Evolutionary conservation across 2,888 invertebrate species (phyloP).

Genomic region (Odontocolon sp.): DNA sequence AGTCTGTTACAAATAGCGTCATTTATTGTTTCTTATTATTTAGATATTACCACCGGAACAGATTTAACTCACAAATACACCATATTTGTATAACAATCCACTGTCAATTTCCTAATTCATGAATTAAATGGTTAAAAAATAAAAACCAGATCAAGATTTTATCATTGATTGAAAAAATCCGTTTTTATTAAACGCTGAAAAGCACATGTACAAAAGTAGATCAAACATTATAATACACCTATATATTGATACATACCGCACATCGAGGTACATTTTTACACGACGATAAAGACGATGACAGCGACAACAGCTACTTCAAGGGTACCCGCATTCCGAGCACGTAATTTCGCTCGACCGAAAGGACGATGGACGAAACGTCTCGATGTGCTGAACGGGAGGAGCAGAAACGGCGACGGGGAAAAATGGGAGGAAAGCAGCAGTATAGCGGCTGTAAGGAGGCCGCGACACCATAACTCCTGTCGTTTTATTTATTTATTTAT

Average conservation of each 20-base stretch:
- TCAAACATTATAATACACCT: background rate
- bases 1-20: too few species aligned
- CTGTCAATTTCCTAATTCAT: too few species aligned
- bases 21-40: too few species aligned
- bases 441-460: slow-evolving; percentile 32
- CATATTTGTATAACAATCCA: too few species aligned
- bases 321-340: slow-evolving; percentile 68
- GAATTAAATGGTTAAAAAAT: too few species aligned
- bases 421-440: slow-evolving; percentile 3
- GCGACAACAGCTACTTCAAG: slow-evolving; percentile 53
- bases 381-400: background rate
- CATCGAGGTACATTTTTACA: background rate
- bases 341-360: slow-evolving; percentile 60
- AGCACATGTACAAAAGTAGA: background rate
- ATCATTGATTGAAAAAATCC: too few species aligned
- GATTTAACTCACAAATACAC: too few species aligned
- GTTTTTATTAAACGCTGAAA: too few species aligned
- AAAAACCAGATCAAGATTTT: too few species aligned
- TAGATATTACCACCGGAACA: too few species aligned
- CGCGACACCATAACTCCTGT: slow-evolving; percentile 44
- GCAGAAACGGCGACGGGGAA: background rate
- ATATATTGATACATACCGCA: background rate
- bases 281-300: background rate
- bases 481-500: slow-evolving; percentile 31
- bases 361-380: slow-evolving; percentile 64